Evolutionary conservation across 2,797 vertebrate species (phyloP), one percentile per base, ranked within the genome.

Genomic region (Anisognathus igniventris): DNA sequence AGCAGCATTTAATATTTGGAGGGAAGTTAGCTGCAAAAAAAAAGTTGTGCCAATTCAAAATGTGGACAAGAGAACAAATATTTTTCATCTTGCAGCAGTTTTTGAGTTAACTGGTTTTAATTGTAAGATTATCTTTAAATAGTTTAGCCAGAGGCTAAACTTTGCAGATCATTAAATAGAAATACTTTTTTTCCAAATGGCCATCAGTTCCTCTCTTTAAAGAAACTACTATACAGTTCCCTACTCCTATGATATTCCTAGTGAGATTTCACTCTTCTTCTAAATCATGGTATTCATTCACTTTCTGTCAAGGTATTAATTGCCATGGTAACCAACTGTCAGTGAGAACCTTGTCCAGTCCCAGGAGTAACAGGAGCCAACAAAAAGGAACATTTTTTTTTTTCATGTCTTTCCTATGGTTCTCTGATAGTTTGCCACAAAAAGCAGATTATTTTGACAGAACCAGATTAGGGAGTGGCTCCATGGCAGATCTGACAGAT

Each of bases 21-120:
- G 64, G 8, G 9, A 19, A 31, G 9, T 40, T 78, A 47, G 17
- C 56, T 90, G 35, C 54, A 84, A 19, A 88, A 75, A 62, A 42
- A 40, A 91, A 66, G n/a, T 47, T 77, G 12, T 54, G 51, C 25
- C n/a, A 75, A 33, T 72, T 92, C n/a, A 30, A n/a, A 68, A 58
- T 8, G 2, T n/a, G 42, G 67, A 54, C 17, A 37, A 65, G 60
- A 67, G 44, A 88, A 53, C 54, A 75, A 73, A 58, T 67, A 14
- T 16, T 33, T 74, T 74, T 77, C 17, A 58, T 88, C 51, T 67
- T 78, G 40, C 60, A 85, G 67, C 58, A 81, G 70, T 78, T 94
- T 87, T 81, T 60, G 57, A 77, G 79, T 86, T 90, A 89, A 89
- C 78, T 92, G 62, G 18, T 77, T 95, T 93, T 95, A 94, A 91